phyloP scores from a whole-genome alignment of 2,888 invertebrate genomes.

The Acanthosoma haemorrhoidale region DNA sequence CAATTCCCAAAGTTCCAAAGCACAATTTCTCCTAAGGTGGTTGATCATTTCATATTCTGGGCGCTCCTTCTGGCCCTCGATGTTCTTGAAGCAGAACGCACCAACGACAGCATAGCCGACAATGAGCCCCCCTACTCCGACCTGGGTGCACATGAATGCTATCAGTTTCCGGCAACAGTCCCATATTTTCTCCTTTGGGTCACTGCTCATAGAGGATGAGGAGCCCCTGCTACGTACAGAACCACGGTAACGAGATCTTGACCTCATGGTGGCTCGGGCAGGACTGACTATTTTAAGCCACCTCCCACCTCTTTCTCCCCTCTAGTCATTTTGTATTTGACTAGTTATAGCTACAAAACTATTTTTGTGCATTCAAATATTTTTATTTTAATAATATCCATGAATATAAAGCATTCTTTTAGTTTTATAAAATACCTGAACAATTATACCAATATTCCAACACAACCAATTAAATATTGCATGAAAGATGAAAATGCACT shows the following conservation, averaged over 20 bases:
- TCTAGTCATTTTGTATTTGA: background rate
- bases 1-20: conserved; percentile 62
- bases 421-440: too few species aligned
- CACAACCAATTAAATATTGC: too few species aligned
- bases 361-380: background rate
- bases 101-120: conserved; percentile 83
- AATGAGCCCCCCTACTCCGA: conserved; percentile 81
- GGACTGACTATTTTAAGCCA: conserved; percentile 22
- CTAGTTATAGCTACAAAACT: background rate
- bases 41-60: conserved; percentile 46
- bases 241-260: conserved; percentile 47
- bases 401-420: too few species aligned
- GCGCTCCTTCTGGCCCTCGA: conserved; percentile 56
- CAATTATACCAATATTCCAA: too few species aligned
- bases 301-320: background rate
- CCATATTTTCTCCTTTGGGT: conserved; percentile 67
- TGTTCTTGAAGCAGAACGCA: conserved; percentile 71
- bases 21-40: conserved; percentile 53
- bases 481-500: too few species aligned
- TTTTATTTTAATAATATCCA: too few species aligned
- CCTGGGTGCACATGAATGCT: conserved; percentile 89
- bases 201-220: conserved; percentile 57
- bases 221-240: conserved; percentile 57
- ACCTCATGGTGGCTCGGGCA: conserved; percentile 3
- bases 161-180: conserved; percentile 79